A percentile compares a stretch with the other conserved stretches of the same genome.
These are phyloP conservation scores for Napeogenes inachia DNA, from an alignment of 2,888 invertebrate genomes.

Conservation along the genomic window DNA sequence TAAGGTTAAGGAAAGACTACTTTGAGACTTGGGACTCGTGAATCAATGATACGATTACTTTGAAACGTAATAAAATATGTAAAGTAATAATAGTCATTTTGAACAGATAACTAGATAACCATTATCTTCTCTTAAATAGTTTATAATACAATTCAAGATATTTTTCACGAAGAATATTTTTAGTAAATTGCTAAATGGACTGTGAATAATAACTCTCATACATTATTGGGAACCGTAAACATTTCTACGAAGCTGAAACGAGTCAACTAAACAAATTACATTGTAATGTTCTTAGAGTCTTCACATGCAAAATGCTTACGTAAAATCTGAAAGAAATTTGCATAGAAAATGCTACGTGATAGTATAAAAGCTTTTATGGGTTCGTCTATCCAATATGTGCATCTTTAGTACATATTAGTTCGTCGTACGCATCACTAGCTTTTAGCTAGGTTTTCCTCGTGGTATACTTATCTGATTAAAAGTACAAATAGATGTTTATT, in stretches of 20 bases:
- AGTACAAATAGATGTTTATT: no score
- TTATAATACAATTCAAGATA: background rate
- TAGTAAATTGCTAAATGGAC: conserved; percentile 3
- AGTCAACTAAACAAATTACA: conserved; percentile 19
- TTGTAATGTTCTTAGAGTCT: conserved; percentile 17
- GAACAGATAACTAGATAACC: no score
- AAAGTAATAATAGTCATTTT: no score
- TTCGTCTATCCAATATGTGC: conserved; percentile 30
- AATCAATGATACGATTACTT: no score
- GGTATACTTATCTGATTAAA: no score
- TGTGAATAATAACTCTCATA: background rate
- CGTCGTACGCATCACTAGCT: conserved; percentile 12
- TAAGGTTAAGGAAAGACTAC: conserved; percentile 20
- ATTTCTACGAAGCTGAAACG: conserved; percentile 2
- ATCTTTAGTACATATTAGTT: conserved; percentile 29
- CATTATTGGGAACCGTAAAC: background rate
- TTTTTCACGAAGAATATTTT: background rate
- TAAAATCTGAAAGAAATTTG: conserved; percentile 27
- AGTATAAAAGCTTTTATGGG: conserved; percentile 30
- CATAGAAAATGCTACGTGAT: conserved; percentile 25
- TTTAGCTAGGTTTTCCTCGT: background rate
- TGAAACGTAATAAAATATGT: no score
- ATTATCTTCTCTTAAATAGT: no score
- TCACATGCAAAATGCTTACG: conserved; percentile 21
- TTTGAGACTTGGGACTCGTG: no score